These are phyloP conservation scores for Andrena cerasifolii DNA, from an alignment of 1,140 invertebrate genomes.

Conservation along the genomic window DNA sequence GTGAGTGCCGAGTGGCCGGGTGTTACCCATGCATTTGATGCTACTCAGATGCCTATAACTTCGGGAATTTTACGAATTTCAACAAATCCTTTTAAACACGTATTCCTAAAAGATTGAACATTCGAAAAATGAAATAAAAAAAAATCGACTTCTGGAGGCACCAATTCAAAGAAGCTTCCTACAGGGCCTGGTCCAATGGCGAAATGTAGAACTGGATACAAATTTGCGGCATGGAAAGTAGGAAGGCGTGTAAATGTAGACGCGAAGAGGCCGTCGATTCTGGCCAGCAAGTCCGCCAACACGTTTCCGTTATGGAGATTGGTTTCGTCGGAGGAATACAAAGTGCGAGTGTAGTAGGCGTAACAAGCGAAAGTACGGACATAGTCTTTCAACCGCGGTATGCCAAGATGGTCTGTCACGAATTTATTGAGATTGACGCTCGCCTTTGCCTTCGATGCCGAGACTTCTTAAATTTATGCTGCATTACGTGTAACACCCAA, in stretches of 20 bases:
- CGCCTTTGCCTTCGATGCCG: neutral
- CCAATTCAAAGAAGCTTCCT: no score
- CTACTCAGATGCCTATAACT: no score
- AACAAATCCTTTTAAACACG: no score
- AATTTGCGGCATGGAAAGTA: slow-evolving; percentile 13
- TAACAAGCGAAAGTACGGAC: slow-evolving; percentile 44
- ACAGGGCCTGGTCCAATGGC: no score
- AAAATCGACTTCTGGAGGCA: no score
- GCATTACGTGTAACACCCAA: no score
- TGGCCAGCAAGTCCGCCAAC: slow-evolving; percentile 42
- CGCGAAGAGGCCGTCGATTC: slow-evolving; percentile 55
- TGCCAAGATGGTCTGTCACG: neutral
- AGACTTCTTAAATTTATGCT: neutral
- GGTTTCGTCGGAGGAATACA: slow-evolving; percentile 72
- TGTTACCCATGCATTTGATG: no score
- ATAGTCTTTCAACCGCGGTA: neutral
- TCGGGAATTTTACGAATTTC: no score
- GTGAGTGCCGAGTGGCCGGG: no score
- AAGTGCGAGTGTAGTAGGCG: slow-evolving; percentile 58
- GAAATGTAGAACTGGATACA: neutral
- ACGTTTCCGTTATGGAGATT: slow-evolving; percentile 75
- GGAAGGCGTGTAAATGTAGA: slow-evolving; percentile 26
- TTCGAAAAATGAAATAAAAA: neutral
- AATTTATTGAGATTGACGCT: slow-evolving; percentile 66
- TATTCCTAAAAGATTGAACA: no score